Base-by-base conservation (phyloP, 2,113 vertebrate genomes). In the Clarias gariepinus region DNA sequence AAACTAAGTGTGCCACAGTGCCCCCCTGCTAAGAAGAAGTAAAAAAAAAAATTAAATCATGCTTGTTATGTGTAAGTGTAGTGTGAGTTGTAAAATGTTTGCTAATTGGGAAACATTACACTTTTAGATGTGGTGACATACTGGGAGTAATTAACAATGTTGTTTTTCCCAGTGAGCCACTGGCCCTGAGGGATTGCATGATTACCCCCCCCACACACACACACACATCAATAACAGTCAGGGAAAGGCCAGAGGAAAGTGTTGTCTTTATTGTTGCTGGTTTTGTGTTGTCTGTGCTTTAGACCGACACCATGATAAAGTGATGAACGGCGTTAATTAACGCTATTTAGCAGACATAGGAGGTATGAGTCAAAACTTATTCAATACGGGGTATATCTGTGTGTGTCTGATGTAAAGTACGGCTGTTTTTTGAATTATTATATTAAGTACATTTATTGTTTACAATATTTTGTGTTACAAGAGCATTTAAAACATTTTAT, bases 321-420 rank as follows among this genome's bases (percentile, higher is more conserved):
- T 84, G 81, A 90, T 86, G 58, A 90, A 84, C 53, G 84, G 68
- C 83, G 68, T 85, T 88, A 81, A 88, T 86, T 84, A 86, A 58
- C 55, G 76, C 80, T 84, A 82, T 85, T 88, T 90, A 25, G 81
- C 19, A 58, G 28, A 85, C 53, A 55, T 73, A 52, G 64, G 85
- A 61, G 78, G 78, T 61, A 81, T 86, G 78, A 81, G 78, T 86
- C 64, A 60, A 77, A 76, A 77, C 74, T 86, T 66, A 76, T 52
- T 55, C 23, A 82, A 63, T 28, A 33, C 79, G 74, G 87, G 33
- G 76, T 85, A 57, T 77, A 61, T 84, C 25, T 55, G 82, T 80
- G 61, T 82, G 83, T 41, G 19, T 7, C 21, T 25, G 15, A 52
- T 47, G 41, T 11, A 30, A 41, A 68, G 18, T 68, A 30, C 52